A percentile compares a stretch with the other conserved stretches of the same genome.
These are phyloP conservation scores for Abrostola tripartita DNA, from an alignment of 2,888 invertebrate species.

Conservation along the genomic window DNA sequence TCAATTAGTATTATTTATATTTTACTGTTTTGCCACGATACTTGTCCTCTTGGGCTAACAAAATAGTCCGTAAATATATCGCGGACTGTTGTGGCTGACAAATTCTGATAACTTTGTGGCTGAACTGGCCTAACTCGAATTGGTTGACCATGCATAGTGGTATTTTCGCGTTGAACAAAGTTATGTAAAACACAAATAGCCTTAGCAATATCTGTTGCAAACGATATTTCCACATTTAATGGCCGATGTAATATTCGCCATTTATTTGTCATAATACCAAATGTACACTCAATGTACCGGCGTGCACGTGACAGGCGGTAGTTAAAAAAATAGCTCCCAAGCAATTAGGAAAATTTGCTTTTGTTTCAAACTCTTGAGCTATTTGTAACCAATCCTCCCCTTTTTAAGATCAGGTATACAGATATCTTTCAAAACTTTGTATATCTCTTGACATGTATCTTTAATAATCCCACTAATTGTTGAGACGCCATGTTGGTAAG, in stretches of 20 bases:
- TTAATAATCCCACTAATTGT: conserved; percentile 32
- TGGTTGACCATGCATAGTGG: conserved; percentile 4
- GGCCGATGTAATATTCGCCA: conserved; percentile 21
- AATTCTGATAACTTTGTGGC: conserved; percentile 9
- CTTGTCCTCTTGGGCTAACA: conserved; percentile 12
- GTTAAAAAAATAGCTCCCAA: conserved; percentile 23
- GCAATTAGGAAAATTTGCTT: conserved; percentile 33
- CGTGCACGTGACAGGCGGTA: conserved; percentile 12
- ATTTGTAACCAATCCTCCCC: conserved; percentile 25
- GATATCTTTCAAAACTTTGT: conserved; percentile 16
- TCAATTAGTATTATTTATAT: too few species aligned
- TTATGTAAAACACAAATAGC: conserved; percentile 18
- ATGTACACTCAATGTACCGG: conserved; percentile 14
- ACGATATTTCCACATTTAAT: conserved; percentile 18
- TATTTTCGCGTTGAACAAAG: conserved; percentile 6
- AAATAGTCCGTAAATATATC: conserved; percentile 12
- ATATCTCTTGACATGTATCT: conserved; percentile 34
- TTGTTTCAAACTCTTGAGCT: conserved; percentile 26
- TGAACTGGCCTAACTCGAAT: conserved; percentile 11
- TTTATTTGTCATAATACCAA: conserved; percentile 18
- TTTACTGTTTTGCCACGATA: conserved; percentile 13
- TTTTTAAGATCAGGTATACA: conserved; percentile 30
- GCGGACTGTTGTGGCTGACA: conserved; percentile 12
- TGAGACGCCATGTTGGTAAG: conserved; percentile 34
- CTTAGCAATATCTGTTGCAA: conserved; percentile 12